These are phyloP conservation scores for Apocrypta bakeri DNA, from an alignment of 1,140 invertebrate species.

Conservation along the genomic window DNA sequence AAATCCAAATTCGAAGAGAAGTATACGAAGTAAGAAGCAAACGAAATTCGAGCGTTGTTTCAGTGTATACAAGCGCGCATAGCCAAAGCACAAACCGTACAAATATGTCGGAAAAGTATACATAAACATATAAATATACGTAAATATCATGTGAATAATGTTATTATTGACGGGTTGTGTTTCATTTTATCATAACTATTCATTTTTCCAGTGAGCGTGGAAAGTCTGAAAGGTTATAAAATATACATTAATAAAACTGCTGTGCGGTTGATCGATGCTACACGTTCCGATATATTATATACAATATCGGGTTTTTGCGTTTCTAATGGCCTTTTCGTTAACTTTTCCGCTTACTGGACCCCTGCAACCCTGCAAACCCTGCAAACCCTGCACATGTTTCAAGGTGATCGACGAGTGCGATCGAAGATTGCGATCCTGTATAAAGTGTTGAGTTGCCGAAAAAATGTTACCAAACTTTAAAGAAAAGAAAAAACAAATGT, in stretches of 20 bases:
- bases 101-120: constrained; percentile 33
- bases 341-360: constrained; percentile 39
- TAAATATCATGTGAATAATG: constrained; percentile 33
- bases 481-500: constrained; percentile 35
- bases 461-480: constrained; percentile 27
- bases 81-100: constrained; percentile 40
- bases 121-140: constrained; percentile 16
- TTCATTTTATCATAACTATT: constrained; percentile 12
- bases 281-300: constrained; percentile 45
- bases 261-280: constrained; percentile 34
- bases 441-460: constrained; percentile 35
- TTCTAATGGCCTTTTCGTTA: constrained; percentile 40
- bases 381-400: too few species aligned
- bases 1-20: neutral
- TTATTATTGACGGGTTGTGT: constrained; percentile 21
- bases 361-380: constrained; percentile 1
- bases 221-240: constrained; percentile 11
- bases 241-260: constrained; percentile 20
- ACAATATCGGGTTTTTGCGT: constrained; percentile 29
- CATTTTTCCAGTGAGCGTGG: neutral
- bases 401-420: too few species aligned
- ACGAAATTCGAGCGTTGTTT: constrained; percentile 14
- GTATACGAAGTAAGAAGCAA: neutral
- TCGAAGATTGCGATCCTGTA: constrained; percentile 22
- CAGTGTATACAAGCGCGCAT: constrained; percentile 33